Base-by-base conservation (phyloP, 92 coral and sea anemone species). In the Umimayanthus kanabou region DNA sequence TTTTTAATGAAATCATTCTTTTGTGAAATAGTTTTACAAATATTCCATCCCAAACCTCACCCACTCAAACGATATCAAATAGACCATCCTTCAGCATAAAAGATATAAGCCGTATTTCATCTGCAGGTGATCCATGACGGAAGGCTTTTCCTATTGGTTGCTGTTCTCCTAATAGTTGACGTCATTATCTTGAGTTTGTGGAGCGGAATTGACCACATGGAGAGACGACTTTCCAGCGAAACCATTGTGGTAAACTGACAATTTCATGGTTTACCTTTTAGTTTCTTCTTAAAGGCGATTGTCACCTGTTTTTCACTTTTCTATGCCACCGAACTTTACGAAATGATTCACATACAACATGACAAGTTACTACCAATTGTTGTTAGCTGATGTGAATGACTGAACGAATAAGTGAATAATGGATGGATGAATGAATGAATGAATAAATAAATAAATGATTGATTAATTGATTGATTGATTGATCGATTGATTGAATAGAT, bases 121-220 rank as follows among this genome's bases (percentile, higher is more conserved):
- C 76, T 82, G 61, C 61, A 92, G 94, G 93, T 90, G 14, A 92
- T 96, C 80, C 88, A 89, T 39, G 98, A 96, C 81, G 85, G 91
- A 66, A 93, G 92, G 74, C 98, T 96, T 37, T 92, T 96, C 84
- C 67, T 92, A 65, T 89, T 96, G 82, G 93, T 96, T 5, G 90
- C 91, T 7, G 88, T 81, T n/a, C 91, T 96, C 7, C 88, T 94
- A 30, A 72, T 93, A 80, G 87, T 94, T 23, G 98, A 96, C 77
- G 53, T 91, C 78, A 58, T 92, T 39, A 85, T 95, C 13, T 91
- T 96, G 79, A 90, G 93, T 30, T 39, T 93, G 33, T 96, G 98
- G 98, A 90, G 91, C 9, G 82, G 87, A 40, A 43, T 88, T 15
- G 96, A 96, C 85, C 93, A 95, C 4, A 89, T 84, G 79, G 53